Evolutionary conservation across 2,888 invertebrate genomes (phyloP), one percentile per base, ranked within the genome.

Genomic region (Drosophila gaucha): DNA sequence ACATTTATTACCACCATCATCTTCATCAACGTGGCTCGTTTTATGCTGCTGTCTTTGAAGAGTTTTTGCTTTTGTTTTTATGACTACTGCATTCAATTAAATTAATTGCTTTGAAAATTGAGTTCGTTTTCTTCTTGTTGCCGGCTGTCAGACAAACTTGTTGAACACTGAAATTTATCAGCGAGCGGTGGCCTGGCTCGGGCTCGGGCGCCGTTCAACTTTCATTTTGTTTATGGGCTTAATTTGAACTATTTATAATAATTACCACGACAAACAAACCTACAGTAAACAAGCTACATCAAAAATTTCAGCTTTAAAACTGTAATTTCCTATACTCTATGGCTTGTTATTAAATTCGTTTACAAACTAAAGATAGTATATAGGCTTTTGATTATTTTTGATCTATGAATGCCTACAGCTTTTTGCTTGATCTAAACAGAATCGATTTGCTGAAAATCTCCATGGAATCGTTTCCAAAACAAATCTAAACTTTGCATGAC

Each of bases 201-300:
- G 30, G n/a, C n/a, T n/a, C 22, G 39, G 39, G 24, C 24, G 38
- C 22, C 35, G 44, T 20, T 62, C 70, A 67, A 76, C 83, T 83
- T 83, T 83, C 83, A 71, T 83, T 83, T 83, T 74, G 72, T 85
- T 73, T 77, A 77, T 74, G 67, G 62, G 51, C 74, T 64, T 71
- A 76, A 74, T 85, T 82, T 71, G 52, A 69, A 77, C 83, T 86
- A 83, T 83, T 86, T 83, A 83, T 86, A 86, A 83, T 74, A 86
- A 82, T 82, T 85, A 86, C 71, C 67, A 65, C 62, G 67, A 62
- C 67, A 67, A 57, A 39, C 31, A 47, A 64, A 60, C 26, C 28
- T 14, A 54, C 8, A 56, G 36, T n/a, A 58, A 60, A 73, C 33
- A 33, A 20, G 6, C 38, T 12, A 22, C 39, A 49, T 3, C 0